Evolutionary conservation across 2,113 vertebrate genomes (phyloP).

Genomic region (Coryphaenoides rupestris): DNA sequence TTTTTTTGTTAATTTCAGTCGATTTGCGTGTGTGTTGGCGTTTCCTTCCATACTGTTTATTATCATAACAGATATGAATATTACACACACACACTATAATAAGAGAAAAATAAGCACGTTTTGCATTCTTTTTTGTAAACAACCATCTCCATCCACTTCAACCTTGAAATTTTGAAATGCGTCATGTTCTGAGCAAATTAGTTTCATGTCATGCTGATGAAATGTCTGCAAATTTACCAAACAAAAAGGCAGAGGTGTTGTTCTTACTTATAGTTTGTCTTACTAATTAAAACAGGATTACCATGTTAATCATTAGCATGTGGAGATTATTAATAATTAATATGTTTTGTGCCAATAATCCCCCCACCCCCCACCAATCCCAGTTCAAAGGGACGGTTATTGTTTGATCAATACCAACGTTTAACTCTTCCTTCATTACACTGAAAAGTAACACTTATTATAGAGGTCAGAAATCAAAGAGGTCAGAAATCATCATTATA

Average conservation of each 20-base stretch:
- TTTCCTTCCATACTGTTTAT: too few relatives aligned
- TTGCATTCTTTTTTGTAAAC: too few relatives aligned
- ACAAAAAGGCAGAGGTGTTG: not conserved
- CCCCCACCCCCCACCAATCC: not conserved
- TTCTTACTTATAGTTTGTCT: too few relatives aligned
- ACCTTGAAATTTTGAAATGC: constrained; percentile 24
- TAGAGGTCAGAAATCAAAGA: constrained; percentile 1
- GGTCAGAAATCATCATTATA: not conserved
- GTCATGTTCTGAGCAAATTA: not conserved
- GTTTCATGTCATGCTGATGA: constrained; percentile 14
- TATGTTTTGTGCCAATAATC: constrained; percentile 12
- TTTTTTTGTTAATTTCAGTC: not conserved
- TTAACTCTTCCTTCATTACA: too few relatives aligned
- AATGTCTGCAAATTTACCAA: constrained; percentile 8
- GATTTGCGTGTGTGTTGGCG: too few relatives aligned
- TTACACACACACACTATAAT: too few relatives aligned
- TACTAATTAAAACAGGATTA: constrained; percentile 3
- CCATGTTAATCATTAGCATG: not conserved
- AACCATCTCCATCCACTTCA: constrained; percentile 5
- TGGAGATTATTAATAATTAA: not conserved
- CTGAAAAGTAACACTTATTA: too few relatives aligned
- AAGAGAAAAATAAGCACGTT: too few relatives aligned
- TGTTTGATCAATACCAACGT: too few relatives aligned
- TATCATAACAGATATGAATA: too few relatives aligned
- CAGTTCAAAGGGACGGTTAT: not conserved